Evolutionary conservation across 2,113 vertebrate genomes (phyloP).

Genomic region (Psittacus erithacus): DNA sequence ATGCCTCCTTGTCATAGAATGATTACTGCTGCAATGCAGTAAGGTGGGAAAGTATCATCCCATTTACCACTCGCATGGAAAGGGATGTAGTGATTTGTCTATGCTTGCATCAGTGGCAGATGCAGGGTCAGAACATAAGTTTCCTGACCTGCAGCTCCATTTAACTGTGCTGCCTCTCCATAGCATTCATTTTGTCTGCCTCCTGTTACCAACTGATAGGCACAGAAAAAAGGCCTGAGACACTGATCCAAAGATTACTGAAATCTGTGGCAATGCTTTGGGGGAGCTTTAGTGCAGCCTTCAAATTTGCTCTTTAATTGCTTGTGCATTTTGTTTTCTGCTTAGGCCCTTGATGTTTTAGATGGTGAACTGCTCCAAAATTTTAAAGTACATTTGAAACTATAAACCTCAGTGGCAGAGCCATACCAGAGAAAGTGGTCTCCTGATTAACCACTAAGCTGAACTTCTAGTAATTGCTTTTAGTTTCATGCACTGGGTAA

Average conservation of each 20-base stretch:
- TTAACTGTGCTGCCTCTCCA: conserved; percentile 11
- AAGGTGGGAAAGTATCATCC: neutral
- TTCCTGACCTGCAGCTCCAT: neutral
- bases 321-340: neutral
- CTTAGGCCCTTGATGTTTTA: neutral
- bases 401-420: neutral
- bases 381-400: neutral
- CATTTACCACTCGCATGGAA: neutral
- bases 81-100: neutral
- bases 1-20: neutral
- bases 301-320: neutral
- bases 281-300: neutral
- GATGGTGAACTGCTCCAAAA: neutral
- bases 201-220: neutral
- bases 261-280: neutral
- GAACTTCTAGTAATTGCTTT: neutral
- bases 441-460: neutral
- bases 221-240: neutral
- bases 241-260: neutral
- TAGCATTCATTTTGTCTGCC: neutral
- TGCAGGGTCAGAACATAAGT: conserved; percentile 1
- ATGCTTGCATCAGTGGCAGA: neutral
- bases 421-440: neutral
- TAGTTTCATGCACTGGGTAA: neutral
- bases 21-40: neutral